Percentiles rank a stretch among this genome's conserved stretches.
These are phyloP conservation scores for Sinelater perroti DNA, from an alignment of 2,888 invertebrate genomes.

Conservation along the genomic window DNA sequence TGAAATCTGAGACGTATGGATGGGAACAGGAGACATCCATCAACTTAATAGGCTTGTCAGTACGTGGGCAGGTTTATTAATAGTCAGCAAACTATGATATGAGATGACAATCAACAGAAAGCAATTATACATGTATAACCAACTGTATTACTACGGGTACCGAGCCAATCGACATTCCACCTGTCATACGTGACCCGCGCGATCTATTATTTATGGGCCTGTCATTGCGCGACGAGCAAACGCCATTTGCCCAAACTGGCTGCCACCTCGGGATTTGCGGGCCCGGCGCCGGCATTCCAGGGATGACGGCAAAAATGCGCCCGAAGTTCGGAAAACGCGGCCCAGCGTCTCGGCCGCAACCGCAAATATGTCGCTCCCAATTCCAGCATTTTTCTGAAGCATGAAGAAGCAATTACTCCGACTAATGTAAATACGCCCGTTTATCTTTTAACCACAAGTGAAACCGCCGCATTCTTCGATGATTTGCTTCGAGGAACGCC, in stretches of 20 bases:
- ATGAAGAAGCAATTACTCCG: conserved; percentile 34
- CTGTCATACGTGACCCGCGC: conserved; percentile 30
- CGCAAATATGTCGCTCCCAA: conserved; percentile 37
- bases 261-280: background rate
- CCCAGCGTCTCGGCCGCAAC: conserved; percentile 20
- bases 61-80: conserved; percentile 27
- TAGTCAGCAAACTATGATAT: conserved; percentile 43
- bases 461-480: conserved; percentile 35
- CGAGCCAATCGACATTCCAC: conserved; percentile 54
- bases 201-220: conserved; percentile 30
- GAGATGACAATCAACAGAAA: conserved; percentile 54
- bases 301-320: conserved; percentile 10
- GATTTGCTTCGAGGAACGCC: conserved; percentile 31
- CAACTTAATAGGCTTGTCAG: conserved; percentile 30
- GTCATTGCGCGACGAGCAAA: conserved; percentile 19
- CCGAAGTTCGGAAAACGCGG: conserved; percentile 6
- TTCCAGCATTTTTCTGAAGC: conserved; percentile 33
- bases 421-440: conserved; percentile 33
- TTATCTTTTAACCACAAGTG: conserved; percentile 32
- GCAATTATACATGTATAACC: conserved; percentile 54
- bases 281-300: background rate
- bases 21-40: conserved; percentile 20
- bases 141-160: conserved; percentile 41
- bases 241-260: conserved; percentile 20
- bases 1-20: background rate